phyloP scores from a whole-genome alignment of 64 coral and sea anemone genomes.

The Stylophora pistillata region DNA sequence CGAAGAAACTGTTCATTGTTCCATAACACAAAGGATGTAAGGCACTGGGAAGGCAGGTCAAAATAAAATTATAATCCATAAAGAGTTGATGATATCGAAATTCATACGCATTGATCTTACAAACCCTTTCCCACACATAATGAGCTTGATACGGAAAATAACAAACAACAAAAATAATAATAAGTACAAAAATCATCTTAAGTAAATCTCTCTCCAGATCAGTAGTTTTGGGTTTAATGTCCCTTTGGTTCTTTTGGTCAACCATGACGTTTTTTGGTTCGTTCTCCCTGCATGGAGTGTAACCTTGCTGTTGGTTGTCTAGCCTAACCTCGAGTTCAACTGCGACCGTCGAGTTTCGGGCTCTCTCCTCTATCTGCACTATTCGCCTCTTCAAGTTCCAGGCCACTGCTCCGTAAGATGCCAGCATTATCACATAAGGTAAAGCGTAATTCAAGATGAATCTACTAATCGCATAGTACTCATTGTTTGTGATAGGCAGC shows the following conservation, averaged over 20 bases:
- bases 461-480: conserved; percentile 35
- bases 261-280: too few relatives aligned
- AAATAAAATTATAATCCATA: conserved; percentile 45
- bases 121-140: conserved; percentile 24
- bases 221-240: too few relatives aligned
- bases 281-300: too few relatives aligned
- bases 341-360: too few relatives aligned
- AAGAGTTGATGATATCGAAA: conserved; percentile 37
- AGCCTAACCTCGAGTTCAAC: too few relatives aligned
- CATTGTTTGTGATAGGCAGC: not conserved
- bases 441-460: conserved; percentile 41
- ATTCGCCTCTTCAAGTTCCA: conserved; percentile 62
- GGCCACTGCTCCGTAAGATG: conserved; percentile 59
- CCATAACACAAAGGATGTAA: conserved; percentile 87
- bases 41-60: conserved; percentile 68
- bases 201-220: conserved; percentile 72
- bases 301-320: too few relatives aligned
- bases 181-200: conserved; percentile 82
- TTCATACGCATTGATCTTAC: too few relatives aligned
- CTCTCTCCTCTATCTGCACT: not conserved
- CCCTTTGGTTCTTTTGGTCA: not conserved
- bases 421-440: conserved; percentile 53
- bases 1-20: conserved; percentile 71
- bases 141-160: conserved; percentile 69
- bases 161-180: conserved; percentile 67